phyloP scores from a whole-genome alignment of 2,797 vertebrate species.

The Garrulus glandarius region DNA sequence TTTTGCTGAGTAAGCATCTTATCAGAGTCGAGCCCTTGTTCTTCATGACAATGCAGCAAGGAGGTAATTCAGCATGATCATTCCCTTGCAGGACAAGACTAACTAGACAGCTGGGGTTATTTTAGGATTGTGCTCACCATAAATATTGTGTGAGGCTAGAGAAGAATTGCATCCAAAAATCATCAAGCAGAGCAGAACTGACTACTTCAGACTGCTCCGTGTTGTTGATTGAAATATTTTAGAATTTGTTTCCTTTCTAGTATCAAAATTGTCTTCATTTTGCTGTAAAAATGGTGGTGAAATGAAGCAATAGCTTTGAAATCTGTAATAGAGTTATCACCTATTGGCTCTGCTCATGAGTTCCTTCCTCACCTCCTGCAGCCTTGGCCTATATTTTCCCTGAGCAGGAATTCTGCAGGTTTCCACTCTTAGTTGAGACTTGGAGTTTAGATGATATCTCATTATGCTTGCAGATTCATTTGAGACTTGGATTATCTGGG shows the following conservation, averaged over 20 bases:
- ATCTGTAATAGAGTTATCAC: background rate
- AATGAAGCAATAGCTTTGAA: background rate
- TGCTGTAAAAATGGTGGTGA: background rate
- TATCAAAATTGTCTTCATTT: background rate
- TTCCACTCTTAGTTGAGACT: background rate
- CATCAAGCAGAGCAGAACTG: background rate
- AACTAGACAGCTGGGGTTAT: background rate
- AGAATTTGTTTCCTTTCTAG: background rate
- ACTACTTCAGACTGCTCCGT: background rate
- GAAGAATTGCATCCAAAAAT: background rate
- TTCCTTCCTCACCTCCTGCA: background rate
- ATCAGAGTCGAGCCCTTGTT: background rate
- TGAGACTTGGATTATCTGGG: background rate
- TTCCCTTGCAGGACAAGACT: background rate
- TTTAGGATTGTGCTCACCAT: background rate
- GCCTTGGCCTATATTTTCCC: background rate
- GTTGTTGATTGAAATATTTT: background rate
- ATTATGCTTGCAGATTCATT: background rate
- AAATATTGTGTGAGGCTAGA: background rate
- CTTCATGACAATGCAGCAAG: background rate
- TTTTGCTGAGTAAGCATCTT: conserved; percentile 16
- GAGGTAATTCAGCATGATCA: background rate
- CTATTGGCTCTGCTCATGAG: background rate
- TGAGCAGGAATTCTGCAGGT: background rate
- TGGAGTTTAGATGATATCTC: background rate